Percentiles rank a stretch among this genome's conserved stretches.
These are phyloP conservation scores for Meiosimyza decipiens DNA, from an alignment of 2,888 invertebrate species.

Conservation along the genomic window DNA sequence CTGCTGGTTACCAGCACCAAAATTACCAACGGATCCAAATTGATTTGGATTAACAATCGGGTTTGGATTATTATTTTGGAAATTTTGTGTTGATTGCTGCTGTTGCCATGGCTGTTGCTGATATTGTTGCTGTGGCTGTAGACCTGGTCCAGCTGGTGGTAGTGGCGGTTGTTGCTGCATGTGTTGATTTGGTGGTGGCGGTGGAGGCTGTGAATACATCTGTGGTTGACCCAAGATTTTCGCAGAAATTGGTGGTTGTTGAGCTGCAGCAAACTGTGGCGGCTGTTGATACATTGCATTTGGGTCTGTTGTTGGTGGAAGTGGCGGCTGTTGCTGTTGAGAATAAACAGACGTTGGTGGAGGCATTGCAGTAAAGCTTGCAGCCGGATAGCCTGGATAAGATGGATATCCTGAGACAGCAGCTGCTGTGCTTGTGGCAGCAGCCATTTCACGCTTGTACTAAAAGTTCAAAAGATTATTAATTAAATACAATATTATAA, in stretches of 20 bases:
- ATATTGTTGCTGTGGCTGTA: slow-evolving; percentile 26
- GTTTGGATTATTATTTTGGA: slow-evolving; percentile 19
- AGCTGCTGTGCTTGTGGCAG: slow-evolving; percentile 49
- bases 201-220: slow-evolving; percentile 59
- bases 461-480: slow-evolving; percentile 39
- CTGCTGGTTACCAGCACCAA: too few relatives aligned
- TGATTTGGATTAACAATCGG: slow-evolving; percentile 8
- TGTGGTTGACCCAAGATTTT: slow-evolving; percentile 60
- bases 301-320: slow-evolving; percentile 27
- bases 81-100: slow-evolving; percentile 34
- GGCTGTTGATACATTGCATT: slow-evolving; percentile 33
- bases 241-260: slow-evolving; percentile 36
- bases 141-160: not conserved
- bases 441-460: slow-evolving; percentile 67
- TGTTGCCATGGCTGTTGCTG: slow-evolving; percentile 37
- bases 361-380: slow-evolving; percentile 37
- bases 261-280: slow-evolving; percentile 39
- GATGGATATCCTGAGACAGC: slow-evolving; percentile 40
- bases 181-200: slow-evolving; percentile 46
- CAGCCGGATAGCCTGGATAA: slow-evolving; percentile 33
- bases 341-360: slow-evolving; percentile 41
- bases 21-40: not conserved
- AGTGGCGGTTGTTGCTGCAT: slow-evolving; percentile 22
- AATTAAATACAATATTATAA: not conserved
- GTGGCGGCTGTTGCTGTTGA: slow-evolving; percentile 41